Base-by-base conservation (phyloP, 2,113 vertebrate species). In the Atractosteus spatula region DNA sequence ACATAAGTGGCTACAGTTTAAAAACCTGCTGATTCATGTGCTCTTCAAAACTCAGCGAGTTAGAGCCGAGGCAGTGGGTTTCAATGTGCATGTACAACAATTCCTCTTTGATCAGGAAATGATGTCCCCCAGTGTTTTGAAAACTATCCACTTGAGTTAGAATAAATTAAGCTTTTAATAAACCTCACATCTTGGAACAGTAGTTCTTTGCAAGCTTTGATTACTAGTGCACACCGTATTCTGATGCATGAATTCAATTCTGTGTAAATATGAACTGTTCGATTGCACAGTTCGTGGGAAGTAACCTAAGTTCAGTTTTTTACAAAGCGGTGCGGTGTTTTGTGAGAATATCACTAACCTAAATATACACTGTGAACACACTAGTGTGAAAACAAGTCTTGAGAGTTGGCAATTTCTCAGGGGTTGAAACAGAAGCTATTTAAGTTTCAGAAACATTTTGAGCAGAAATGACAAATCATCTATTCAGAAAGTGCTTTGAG, bases 1-100 rank as follows among this genome's bases (percentile, higher is more conserved):
- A 79, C 70, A n/a, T 68, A 65, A 67, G 72, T 12, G 70, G 51
- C 43, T 59, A 59, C 57, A 59, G 63, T 66, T 16, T 29, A 55
- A 57, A 43, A 59, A 74, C 65, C n/a, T 76, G 74, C 78, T 73
- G 77, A 77, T 70, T 81, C 79, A 71, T 57, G 44, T 68, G 59
- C 72, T 43, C 74, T 76, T 69, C 69, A 45, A 47, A 80, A 76
- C 14, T 63, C 71, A 42, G 56, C 72, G 69, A 74, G 70, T 75
- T 76, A 79, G 70, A 71, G 75, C 59, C 3, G 51, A 45, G 47
- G 13, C 56, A 64, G 57, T 62, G 68, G 59, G 61, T 66, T 78
- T 69, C 62, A 51, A 45, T 72, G 73, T 62, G 75, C 12, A 57
- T 47, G 54, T 12, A 11, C 69, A 71, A 71, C 73, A 59, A 43